Percentiles rank a stretch among this genome's conserved stretches.
phyloP scores from a whole-genome alignment of 2,888 invertebrate species.

The Chaetogeoica ovagalla region DNA sequence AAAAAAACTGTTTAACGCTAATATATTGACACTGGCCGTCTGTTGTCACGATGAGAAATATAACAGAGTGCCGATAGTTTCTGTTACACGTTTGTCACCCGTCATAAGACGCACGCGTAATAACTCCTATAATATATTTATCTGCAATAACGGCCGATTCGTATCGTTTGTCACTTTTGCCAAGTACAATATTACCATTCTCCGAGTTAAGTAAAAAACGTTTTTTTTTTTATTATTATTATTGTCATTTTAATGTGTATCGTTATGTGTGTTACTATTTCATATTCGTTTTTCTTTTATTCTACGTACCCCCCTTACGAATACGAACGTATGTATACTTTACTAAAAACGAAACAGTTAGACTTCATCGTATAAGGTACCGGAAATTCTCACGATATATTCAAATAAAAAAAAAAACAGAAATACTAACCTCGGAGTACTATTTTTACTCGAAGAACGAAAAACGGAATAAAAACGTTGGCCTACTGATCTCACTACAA shows the following conservation, averaged over 20 bases:
- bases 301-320: not conserved
- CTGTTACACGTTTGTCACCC: conserved; percentile 30
- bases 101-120: not conserved
- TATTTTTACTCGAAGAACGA: not conserved
- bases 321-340: not conserved
- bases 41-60: not conserved
- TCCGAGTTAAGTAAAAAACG: conserved; percentile 1
- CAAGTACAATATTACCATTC: conserved; percentile 14
- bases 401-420: not conserved
- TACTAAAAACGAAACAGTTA: conserved; percentile 6
- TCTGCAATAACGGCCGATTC: not conserved
- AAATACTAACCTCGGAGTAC: not conserved
- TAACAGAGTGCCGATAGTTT: not conserved
- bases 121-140: not conserved
- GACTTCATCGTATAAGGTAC: not conserved
- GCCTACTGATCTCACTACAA: conserved; percentile 16
- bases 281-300: conserved; percentile 1
- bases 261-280: not conserved
- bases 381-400: conserved; percentile 13
- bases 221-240: not conserved
- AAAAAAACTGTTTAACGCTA: not conserved
- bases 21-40: not conserved
- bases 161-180: not conserved
- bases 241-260: conserved; percentile 18
- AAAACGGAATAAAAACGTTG: not conserved